phyloP scores from a whole-genome alignment of 2,113 vertebrate genomes.

The Centropristis striata region DNA sequence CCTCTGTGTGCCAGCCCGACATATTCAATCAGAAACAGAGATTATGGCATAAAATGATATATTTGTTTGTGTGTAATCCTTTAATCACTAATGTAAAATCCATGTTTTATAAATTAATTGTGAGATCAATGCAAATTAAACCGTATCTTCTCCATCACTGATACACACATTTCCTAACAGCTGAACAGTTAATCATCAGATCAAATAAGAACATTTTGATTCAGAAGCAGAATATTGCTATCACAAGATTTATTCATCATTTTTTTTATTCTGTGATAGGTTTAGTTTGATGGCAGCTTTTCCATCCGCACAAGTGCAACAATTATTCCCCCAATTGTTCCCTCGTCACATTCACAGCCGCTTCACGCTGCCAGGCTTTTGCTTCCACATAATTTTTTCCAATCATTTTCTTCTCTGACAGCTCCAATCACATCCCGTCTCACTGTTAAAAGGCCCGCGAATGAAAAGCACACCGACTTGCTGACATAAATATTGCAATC shows the following conservation, averaged over 20 bases:
- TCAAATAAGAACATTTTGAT: conserved; percentile 11
- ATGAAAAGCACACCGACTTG: conserved; percentile 28
- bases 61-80: conserved; percentile 54
- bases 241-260: conserved; percentile 12
- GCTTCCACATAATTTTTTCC: conserved; percentile 29
- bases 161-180: conserved; percentile 2
- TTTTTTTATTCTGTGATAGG: not conserved
- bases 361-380: conserved; percentile 37
- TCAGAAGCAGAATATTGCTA: conserved; percentile 6
- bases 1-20: not conserved
- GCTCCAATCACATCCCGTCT: conserved; percentile 46
- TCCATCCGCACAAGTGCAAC: conserved; percentile 3
- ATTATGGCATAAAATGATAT: conserved; percentile 29
- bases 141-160: not conserved
- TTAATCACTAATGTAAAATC: conserved; percentile 53
- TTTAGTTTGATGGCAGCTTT: conserved; percentile 20
- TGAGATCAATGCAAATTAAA: conserved; percentile 24
- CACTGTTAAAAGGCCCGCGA: conserved; percentile 23
- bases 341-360: conserved; percentile 20
- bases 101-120: conserved; percentile 30
- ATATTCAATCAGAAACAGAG: conserved; percentile 31
- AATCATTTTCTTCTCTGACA: conserved; percentile 48
- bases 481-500: conserved; percentile 20
- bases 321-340: conserved; percentile 42
- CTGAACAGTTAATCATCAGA: conserved; percentile 24